These are phyloP conservation scores for Oostethus manadensis DNA, from an alignment of 2,113 vertebrate species.

Conservation along the genomic window DNA sequence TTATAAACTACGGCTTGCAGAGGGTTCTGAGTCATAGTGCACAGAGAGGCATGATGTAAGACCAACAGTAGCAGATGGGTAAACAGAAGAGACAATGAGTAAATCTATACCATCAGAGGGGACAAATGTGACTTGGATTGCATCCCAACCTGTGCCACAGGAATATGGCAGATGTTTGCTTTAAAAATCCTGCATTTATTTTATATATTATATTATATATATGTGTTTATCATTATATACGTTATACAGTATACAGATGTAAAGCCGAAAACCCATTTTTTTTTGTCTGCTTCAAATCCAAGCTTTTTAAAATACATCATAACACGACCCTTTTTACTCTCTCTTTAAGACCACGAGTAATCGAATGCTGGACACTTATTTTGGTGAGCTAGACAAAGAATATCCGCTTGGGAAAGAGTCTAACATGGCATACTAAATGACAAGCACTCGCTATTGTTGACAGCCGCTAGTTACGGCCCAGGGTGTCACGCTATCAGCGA, in stretches of 20 bases:
- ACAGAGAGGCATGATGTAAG: constrained; percentile 50
- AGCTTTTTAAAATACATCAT: too few species aligned
- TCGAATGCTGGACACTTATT: not conserved
- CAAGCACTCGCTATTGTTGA: constrained; percentile 57
- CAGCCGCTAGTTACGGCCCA: constrained; percentile 56
- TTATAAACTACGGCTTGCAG: constrained; percentile 37
- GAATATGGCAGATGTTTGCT: constrained; percentile 65
- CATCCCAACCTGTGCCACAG: constrained; percentile 54
- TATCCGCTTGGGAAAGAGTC: constrained; percentile 6
- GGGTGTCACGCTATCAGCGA: constrained; percentile 55
- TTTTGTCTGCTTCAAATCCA: not conserved
- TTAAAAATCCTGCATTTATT: constrained; percentile 54
- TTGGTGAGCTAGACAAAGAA: not conserved
- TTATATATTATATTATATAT: too few species aligned
- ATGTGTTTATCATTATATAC: too few species aligned
- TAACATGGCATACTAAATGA: constrained; percentile 55
- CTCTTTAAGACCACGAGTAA: not conserved
- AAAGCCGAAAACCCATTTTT: constrained; percentile 35
- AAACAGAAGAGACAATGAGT: constrained; percentile 63
- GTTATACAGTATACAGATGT: constrained; percentile 23
- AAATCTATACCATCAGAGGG: constrained; percentile 59
- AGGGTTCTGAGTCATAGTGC: constrained; percentile 33
- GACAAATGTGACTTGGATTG: constrained; percentile 63
- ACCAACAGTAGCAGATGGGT: constrained; percentile 57
- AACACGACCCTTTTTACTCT: not conserved